phyloP scores from a whole-genome alignment of 1,140 invertebrate genomes.

The Cydia amplana region DNA sequence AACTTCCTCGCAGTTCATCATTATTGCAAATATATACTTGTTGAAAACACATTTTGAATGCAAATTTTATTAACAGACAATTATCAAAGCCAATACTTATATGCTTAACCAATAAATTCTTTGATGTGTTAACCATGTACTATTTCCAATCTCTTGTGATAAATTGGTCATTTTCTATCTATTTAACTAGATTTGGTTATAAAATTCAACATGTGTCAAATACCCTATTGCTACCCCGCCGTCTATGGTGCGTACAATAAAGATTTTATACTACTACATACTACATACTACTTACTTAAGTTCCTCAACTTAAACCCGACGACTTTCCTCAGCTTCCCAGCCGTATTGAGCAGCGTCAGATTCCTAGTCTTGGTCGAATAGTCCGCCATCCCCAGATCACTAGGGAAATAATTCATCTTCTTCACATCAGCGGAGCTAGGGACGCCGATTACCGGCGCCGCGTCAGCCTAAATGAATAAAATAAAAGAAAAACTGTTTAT shows the following conservation, averaged over 20 bases:
- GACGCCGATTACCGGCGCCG: conserved; percentile 42
- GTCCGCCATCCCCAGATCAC: conserved; percentile 61
- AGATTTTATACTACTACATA: too few species aligned
- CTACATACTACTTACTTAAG: conserved; percentile 73
- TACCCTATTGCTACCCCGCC: too few species aligned
- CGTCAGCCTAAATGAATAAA: conserved; percentile 39
- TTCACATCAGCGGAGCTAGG: conserved; percentile 57
- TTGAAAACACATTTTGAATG: too few species aligned
- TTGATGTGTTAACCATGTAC: too few species aligned
- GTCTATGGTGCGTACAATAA: too few species aligned
- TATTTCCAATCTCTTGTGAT: too few species aligned
- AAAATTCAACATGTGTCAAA: too few species aligned
- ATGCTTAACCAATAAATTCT: too few species aligned
- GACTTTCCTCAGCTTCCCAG: conserved; percentile 63
- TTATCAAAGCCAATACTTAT: background rate
- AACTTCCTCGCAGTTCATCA: background rate
- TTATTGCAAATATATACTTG: background rate
- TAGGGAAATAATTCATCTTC: conserved; percentile 59
- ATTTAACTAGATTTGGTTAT: too few species aligned
- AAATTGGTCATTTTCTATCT: too few species aligned
- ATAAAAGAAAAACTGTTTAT: too few species aligned
- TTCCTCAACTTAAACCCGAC: conserved; percentile 66
- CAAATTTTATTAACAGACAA: too few species aligned
- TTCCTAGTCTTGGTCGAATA: conserved; percentile 64
- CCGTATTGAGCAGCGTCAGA: conserved; percentile 63